These are phyloP conservation scores for Drosophila repletoides DNA, from an alignment of 1,140 invertebrate genomes.

Conservation along the genomic window DNA sequence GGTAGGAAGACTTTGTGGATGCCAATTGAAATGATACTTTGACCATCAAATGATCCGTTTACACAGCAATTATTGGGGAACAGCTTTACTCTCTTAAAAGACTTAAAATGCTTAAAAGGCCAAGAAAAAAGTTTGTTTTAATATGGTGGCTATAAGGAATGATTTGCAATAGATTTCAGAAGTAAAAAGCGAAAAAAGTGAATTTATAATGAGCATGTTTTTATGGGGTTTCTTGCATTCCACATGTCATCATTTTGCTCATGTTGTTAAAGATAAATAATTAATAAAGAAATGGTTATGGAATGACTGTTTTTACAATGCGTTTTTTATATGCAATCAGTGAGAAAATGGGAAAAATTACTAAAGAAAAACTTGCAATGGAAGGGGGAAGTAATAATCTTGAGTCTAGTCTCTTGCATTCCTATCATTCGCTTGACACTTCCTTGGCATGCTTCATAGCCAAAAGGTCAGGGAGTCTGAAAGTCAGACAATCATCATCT, in stretches of 20 bases:
- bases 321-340: no score
- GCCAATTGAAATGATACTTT: not conserved
- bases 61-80: no score
- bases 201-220: conserved; percentile 19
- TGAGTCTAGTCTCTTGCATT: not conserved
- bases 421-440: not conserved
- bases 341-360: no score
- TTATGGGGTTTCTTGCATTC: conserved; percentile 13
- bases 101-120: not conserved
- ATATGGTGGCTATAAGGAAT: not conserved
- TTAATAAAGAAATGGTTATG: conserved; percentile 45
- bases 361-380: conserved; percentile 1
- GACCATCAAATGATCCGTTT: not conserved
- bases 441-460: not conserved
- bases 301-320: conserved; percentile 26
- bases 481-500: not conserved
- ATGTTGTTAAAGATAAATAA: conserved; percentile 12
- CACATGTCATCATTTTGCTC: conserved; percentile 24
- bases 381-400: not conserved
- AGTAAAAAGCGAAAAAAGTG: conserved; percentile 9
- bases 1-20: no score
- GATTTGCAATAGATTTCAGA: conserved; percentile 19
- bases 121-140: not conserved
- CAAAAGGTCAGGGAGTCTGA: conserved; percentile 1
- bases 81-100: not conserved